Evolutionary conservation across 1,140 invertebrate species (phyloP).

Genomic region (Ceratina calcarata): DNA sequence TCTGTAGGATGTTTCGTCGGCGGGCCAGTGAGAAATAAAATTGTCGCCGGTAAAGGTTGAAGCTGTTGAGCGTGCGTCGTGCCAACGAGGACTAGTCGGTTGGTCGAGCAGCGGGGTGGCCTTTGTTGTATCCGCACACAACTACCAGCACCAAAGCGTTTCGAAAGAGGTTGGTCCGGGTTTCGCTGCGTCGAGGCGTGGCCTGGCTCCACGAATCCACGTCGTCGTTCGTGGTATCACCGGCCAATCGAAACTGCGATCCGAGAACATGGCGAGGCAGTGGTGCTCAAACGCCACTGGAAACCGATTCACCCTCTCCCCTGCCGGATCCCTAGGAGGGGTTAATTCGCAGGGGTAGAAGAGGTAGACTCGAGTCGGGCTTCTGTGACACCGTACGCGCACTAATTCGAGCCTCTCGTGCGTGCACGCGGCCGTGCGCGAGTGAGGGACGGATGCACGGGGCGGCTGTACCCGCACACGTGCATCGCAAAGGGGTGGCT

Average conservation of each 20-base stretch:
- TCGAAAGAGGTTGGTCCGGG: conserved; percentile 58
- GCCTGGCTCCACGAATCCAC: conserved; percentile 58
- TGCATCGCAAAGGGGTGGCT: conserved; percentile 44
- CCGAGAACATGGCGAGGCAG: conserved; percentile 76
- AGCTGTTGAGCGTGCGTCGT: conserved; percentile 73
- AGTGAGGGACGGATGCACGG: conserved; percentile 29
- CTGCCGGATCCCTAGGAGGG: conserved; percentile 25
- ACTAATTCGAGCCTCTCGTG: conserved; percentile 20
- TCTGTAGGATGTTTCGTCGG: conserved; percentile 23
- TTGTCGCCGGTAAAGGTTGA: conserved; percentile 38
- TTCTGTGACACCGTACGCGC: conserved; percentile 61
- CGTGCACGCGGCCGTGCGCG: conserved; percentile 20
- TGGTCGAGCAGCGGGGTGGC: conserved; percentile 59
- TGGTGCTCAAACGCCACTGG: conserved; percentile 68
- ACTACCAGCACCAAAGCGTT: conserved; percentile 47
- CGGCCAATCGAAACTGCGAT: conserved; percentile 61
- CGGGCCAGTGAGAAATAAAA: conserved; percentile 35
- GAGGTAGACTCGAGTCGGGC: conserved; percentile 52
- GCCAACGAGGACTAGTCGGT: conserved; percentile 73
- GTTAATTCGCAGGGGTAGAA: conserved; percentile 58
- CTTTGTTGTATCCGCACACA: conserved; percentile 66
- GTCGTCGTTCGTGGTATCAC: neutral
- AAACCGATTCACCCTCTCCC: conserved; percentile 45
- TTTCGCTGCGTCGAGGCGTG: conserved; percentile 55
- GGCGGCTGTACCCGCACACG: conserved; percentile 32